Percentiles rank a stretch among this genome's conserved stretches.
phyloP scores from a whole-genome alignment of 2,888 invertebrate genomes.

The Tipula vernalis region DNA sequence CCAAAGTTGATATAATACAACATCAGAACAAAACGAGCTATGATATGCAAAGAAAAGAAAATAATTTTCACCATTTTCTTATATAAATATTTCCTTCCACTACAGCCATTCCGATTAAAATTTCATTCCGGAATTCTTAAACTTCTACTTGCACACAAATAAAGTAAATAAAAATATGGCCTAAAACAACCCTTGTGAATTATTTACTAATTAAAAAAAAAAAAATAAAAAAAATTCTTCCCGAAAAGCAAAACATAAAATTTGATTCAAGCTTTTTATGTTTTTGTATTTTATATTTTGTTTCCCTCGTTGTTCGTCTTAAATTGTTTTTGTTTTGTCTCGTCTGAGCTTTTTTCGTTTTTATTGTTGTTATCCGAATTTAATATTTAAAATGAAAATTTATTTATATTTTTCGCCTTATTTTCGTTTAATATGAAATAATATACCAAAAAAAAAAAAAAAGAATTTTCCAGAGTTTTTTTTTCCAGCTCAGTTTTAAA shows the following conservation, averaged over 20 bases:
- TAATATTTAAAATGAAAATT: conserved; percentile 4
- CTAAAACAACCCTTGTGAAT: neutral
- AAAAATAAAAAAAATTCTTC: neutral
- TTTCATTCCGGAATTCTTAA: neutral
- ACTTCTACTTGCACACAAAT: neutral
- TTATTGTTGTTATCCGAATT: neutral
- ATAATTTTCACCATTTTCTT: neutral
- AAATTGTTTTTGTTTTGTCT: neutral
- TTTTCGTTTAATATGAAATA: neutral
- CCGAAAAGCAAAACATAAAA: neutral
- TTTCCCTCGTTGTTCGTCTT: neutral
- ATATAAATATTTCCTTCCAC: neutral
- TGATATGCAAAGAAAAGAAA: neutral
- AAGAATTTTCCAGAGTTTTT: neutral
- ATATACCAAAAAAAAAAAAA: neutral
- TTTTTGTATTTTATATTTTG: neutral
- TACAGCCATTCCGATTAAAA: neutral
- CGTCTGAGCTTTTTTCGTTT: neutral
- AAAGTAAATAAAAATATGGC: neutral
- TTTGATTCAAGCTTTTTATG: neutral
- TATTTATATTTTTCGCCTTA: neutral
- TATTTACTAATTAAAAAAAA: neutral
- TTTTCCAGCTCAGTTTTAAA: neutral
- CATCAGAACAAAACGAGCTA: neutral
- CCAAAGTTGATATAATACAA: neutral